Evolutionary conservation across 2,113 vertebrate species (phyloP), one percentile per base, ranked within the genome.

Genomic region (Camarhynchus parvulus): DNA sequence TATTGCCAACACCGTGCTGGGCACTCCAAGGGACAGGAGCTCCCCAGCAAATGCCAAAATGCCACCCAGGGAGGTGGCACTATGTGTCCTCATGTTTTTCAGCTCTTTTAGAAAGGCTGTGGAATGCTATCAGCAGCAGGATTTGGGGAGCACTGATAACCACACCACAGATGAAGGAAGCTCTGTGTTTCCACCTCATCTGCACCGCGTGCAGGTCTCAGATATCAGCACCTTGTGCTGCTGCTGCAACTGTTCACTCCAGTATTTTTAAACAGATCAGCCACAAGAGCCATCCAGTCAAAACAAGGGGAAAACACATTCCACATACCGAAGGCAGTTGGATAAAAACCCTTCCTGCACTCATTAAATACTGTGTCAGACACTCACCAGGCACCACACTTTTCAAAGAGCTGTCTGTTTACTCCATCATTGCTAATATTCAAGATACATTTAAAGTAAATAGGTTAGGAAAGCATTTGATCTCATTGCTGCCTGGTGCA

Each of bases 271-370:
- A 92, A 89, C 27, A 63, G 33, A 93, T 83, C 78, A 75, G 82
- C 87, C 92, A 63, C 89, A 78, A 93, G 70, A 75, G 42, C 62
- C 72, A 93, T 42, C 74, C 92, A 89, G 70, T 73, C 89, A 91
- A 93, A 94, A 94, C 92, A 94, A 92, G 87, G 69, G 76, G 72
- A 96, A 92, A 95, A 94, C 87, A 89, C 92, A 87, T 93, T 96
- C 75, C 67, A 46, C 61, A 76, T 33, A 81, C 87, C 0, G 0
- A 95, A 87, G 62, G 91, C 95, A 84, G 82, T 35, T 87, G 87
- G 75, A 92, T 66, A 67, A 64, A 93, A 93, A 41, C 19, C 74
- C 63, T 87, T 92, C 83, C 83, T 83, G 90, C 1, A 4, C 55
- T 91, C 94, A 61, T 87, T 92, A 93, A 97, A 82, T 62, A 82